A percentile compares a stretch with the other conserved stretches of the same genome.
Evolutionary conservation across 2,888 invertebrate genomes (phyloP).

Genomic region (Ecliptopera silaceata): DNA sequence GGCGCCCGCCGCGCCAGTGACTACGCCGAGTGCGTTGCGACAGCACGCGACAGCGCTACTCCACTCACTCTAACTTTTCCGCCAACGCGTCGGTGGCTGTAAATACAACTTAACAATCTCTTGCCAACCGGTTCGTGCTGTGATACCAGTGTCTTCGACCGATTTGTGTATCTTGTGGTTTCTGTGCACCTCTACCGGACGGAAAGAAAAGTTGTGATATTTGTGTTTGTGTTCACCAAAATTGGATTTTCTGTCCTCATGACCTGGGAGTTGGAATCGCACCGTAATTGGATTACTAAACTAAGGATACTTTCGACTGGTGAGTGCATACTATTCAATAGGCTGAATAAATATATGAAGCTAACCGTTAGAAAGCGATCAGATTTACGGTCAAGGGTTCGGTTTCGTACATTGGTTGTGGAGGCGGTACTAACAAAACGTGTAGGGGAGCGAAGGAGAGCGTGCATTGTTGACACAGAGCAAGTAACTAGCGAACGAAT

Average conservation of each 20-base stretch:
- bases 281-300: constrained; percentile 64
- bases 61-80: constrained; percentile 37
- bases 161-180: constrained; percentile 62
- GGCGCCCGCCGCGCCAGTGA: constrained; percentile 69
- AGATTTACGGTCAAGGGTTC: constrained; percentile 37
- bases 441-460: constrained; percentile 70
- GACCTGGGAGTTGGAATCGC: constrained; percentile 54
- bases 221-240: constrained; percentile 48
- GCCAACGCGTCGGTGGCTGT: constrained; percentile 45
- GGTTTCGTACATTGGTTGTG: constrained; percentile 40
- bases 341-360: constrained; percentile 38
- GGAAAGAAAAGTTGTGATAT: constrained; percentile 41
- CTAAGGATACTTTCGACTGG: constrained; percentile 56
- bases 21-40: constrained; percentile 63
- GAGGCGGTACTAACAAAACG: constrained; percentile 67
- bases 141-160: constrained; percentile 44
- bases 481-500: constrained; percentile 50
- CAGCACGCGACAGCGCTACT: constrained; percentile 54
- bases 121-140: constrained; percentile 67
- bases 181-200: constrained; percentile 52
- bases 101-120: constrained; percentile 59
- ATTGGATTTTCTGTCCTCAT: constrained; percentile 48
- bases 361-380: constrained; percentile 44
- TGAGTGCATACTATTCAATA: constrained; percentile 51
- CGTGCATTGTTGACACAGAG: constrained; percentile 72